These are phyloP conservation scores for Brotula barbata DNA, from an alignment of 2,797 vertebrate species.

Conservation along the genomic window DNA sequence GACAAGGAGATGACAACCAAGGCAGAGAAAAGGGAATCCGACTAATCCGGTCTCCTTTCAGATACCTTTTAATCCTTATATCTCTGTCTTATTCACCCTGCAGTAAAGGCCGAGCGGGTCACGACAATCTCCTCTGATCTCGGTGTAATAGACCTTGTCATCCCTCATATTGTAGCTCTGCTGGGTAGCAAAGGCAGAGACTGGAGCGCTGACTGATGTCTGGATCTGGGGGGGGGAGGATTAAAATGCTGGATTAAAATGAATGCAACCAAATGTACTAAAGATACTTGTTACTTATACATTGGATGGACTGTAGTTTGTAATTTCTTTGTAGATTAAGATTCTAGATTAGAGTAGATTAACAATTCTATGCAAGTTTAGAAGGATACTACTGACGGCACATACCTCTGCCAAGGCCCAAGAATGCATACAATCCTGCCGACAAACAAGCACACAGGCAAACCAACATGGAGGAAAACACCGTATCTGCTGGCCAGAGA, in stretches of 20 bases:
- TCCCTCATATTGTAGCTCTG: conserved; percentile 33
- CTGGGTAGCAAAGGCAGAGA: conserved; percentile 31
- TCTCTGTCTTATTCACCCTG: conserved; percentile 2
- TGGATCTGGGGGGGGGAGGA: neutral
- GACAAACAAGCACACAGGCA: too few relatives aligned
- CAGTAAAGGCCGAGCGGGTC: conserved; percentile 13
- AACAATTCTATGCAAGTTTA: too few relatives aligned
- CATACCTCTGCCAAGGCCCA: too few relatives aligned
- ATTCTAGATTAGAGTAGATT: too few relatives aligned
- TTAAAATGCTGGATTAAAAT: neutral
- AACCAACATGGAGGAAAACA: too few relatives aligned
- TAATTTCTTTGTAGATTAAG: too few relatives aligned
- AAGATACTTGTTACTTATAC: too few relatives aligned
- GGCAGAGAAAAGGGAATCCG: conserved; percentile 3
- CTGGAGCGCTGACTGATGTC: conserved; percentile 15
- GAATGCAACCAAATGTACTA: too few relatives aligned
- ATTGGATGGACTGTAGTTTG: too few relatives aligned
- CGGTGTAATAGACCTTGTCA: conserved; percentile 20
- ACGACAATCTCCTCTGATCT: conserved; percentile 19
- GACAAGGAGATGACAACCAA: conserved; percentile 3
- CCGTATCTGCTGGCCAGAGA: too few relatives aligned
- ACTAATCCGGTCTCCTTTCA: neutral
- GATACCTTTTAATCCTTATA: conserved; percentile 7
- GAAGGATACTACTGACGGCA: too few relatives aligned
- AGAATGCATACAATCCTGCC: too few relatives aligned